Evolutionary conservation across 2,113 vertebrate species (phyloP).

Genomic region (Sminthopsis crassicaudata): DNA sequence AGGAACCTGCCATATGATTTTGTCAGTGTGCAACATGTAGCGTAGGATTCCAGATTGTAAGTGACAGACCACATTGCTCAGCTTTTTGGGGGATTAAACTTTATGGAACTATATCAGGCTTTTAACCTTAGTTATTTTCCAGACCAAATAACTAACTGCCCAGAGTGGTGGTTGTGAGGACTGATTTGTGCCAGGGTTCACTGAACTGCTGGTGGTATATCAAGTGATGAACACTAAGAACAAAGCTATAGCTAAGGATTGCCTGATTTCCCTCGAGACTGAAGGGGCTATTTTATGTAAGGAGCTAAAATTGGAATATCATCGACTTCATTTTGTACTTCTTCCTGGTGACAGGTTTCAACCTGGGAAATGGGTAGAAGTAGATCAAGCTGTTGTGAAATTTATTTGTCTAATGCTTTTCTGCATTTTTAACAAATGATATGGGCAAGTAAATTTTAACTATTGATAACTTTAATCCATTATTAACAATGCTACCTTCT

Average conservation of each 20-base stretch:
- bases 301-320: not conserved
- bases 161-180: not conserved
- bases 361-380: not conserved
- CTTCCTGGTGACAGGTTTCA: not conserved
- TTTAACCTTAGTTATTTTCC: not conserved
- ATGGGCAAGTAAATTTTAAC: not conserved
- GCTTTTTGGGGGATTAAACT: not conserved
- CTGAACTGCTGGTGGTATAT: not conserved
- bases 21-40: not conserved
- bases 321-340: not conserved
- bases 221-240: not conserved
- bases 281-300: not conserved
- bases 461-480: not conserved
- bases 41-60: not conserved
- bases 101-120: not conserved
- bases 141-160: not conserved
- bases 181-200: not conserved
- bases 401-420: not conserved
- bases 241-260: not conserved
- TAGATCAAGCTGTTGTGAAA: not conserved
- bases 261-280: not conserved
- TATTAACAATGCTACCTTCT: not conserved
- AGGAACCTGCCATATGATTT: slow-evolving; percentile 6
- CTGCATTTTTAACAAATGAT: not conserved
- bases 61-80: not conserved